These are phyloP conservation scores for Helleia helle DNA, from an alignment of 2,888 invertebrate species.

Conservation along the genomic window DNA sequence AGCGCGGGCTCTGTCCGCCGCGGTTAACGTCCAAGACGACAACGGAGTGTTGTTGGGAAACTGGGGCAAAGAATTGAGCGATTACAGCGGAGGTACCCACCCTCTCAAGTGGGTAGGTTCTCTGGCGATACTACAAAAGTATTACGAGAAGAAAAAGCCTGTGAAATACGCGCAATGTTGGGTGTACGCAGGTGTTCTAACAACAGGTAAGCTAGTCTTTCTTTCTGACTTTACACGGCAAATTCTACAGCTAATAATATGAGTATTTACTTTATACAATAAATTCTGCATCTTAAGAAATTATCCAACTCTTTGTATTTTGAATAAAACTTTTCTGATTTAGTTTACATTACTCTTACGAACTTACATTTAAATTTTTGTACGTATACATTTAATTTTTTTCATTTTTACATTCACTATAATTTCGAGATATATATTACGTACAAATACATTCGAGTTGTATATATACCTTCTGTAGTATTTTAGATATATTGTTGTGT, in stretches of 20 bases:
- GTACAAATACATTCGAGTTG: too few relatives aligned
- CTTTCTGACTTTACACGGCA: conserved; percentile 1
- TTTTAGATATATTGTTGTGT: too few relatives aligned
- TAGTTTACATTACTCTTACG: too few relatives aligned
- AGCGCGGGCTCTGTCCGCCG: conserved; percentile 87
- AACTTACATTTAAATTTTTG: too few relatives aligned
- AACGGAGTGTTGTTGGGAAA: conserved; percentile 89
- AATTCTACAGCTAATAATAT: background rate
- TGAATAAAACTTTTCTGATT: too few relatives aligned
- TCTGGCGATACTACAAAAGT: conserved; percentile 87
- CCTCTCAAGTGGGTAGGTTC: conserved; percentile 95
- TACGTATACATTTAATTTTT: too few relatives aligned
- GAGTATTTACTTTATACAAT: too few relatives aligned
- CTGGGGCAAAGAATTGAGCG: conserved; percentile 88
- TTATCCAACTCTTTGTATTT: too few relatives aligned
- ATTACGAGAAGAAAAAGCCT: conserved; percentile 86
- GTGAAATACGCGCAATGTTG: conserved; percentile 97
- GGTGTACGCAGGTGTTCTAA: conserved; percentile 93
- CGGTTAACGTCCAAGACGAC: conserved; percentile 91
- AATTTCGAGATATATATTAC: too few relatives aligned
- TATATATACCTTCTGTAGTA: too few relatives aligned
- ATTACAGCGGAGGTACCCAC: conserved; percentile 87
- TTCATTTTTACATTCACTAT: too few relatives aligned
- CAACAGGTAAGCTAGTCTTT: conserved; percentile 76
- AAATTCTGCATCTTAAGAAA: background rate